Evolutionary conservation across 2,888 invertebrate genomes (phyloP).

Genomic region (Ypsolopha sequella): DNA sequence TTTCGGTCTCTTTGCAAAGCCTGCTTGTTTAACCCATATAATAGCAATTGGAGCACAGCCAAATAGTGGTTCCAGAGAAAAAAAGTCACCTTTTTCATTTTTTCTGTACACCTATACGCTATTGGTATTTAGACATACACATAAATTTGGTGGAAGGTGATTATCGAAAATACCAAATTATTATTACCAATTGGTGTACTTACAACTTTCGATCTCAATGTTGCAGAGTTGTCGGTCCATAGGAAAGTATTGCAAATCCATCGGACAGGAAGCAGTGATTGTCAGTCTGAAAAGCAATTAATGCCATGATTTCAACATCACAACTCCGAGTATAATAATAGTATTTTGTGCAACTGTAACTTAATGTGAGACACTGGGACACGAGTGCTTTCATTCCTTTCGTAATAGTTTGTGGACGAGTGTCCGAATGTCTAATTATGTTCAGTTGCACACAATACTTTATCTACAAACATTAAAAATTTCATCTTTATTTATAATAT

Average conservation of each 20-base stretch:
- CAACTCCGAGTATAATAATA: too few relatives aligned
- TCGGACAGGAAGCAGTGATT: conserved; percentile 95
- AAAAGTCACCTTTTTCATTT: neutral
- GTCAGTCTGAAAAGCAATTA: conserved; percentile 79
- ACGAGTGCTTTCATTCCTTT: too few relatives aligned
- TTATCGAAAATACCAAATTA: neutral
- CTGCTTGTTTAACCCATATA: neutral
- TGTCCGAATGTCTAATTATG: too few relatives aligned
- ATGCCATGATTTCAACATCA: too few relatives aligned
- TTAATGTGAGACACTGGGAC: too few relatives aligned
- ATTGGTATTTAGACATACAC: neutral
- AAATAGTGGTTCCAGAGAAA: neutral
- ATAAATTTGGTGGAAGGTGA: neutral
- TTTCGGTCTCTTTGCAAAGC: neutral
- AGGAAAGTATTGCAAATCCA: conserved; percentile 96
- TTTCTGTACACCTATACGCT: too few relatives aligned
- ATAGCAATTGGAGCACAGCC: neutral
- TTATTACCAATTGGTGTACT: conserved; percentile 66
- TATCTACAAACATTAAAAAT: too few relatives aligned
- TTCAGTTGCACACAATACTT: too few relatives aligned
- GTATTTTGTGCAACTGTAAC: too few relatives aligned
- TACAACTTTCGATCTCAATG: conserved; percentile 98
- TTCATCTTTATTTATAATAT: too few relatives aligned
- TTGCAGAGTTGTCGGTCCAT: conserved; percentile 96
- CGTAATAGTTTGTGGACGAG: too few relatives aligned